Percentiles rank a stretch among this genome's conserved stretches.
These are phyloP conservation scores for Prenolepis imparis DNA, from an alignment of 2,888 invertebrate species.

Conservation along the genomic window DNA sequence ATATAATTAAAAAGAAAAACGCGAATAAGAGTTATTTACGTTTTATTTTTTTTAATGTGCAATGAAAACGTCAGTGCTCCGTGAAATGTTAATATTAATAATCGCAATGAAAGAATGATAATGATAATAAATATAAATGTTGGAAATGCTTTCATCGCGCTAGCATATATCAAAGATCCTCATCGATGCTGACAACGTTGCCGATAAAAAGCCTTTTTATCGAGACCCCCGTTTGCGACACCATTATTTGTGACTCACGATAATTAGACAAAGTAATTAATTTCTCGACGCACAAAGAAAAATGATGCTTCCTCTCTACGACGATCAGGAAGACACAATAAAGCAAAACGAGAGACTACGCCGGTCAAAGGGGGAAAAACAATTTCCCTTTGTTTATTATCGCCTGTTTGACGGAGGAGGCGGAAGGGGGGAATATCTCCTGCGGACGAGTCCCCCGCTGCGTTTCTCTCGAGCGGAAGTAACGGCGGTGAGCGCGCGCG, in stretches of 20 bases:
- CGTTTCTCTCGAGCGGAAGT: conserved; percentile 35
- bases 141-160: neutral
- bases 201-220: conserved; percentile 13
- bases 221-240: neutral
- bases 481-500: conserved; percentile 42
- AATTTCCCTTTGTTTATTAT: conserved; percentile 47
- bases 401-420: neutral
- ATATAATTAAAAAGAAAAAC: conserved; percentile 14
- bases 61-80: neutral
- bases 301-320: conserved; percentile 15
- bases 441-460: neutral
- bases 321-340: conserved; percentile 31
- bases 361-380: conserved; percentile 12
- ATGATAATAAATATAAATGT: neutral
- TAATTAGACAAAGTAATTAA: conserved; percentile 48
- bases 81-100: neutral
- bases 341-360: conserved; percentile 30
- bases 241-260: conserved; percentile 1
- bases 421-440: neutral
- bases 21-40: neutral
- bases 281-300: conserved; percentile 30
- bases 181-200: conserved; percentile 1
- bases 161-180: neutral
- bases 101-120: neutral
- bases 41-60: neutral